Percentiles rank a stretch among this genome's conserved stretches.
phyloP scores from a whole-genome alignment of 1,140 invertebrate genomes.

The Brachystomella parvula region DNA sequence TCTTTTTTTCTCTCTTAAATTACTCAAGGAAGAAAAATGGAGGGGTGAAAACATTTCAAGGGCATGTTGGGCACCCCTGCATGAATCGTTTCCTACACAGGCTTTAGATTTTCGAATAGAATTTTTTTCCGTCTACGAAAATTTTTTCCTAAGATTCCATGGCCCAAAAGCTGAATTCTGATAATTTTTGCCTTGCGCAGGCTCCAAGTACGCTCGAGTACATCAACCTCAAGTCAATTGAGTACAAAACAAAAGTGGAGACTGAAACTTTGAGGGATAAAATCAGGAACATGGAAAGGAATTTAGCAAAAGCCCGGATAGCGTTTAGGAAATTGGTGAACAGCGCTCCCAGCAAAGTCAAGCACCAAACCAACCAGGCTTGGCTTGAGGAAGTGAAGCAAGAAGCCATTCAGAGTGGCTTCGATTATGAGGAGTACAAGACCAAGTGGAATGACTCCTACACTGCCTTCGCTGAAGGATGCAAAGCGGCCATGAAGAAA shows the following conservation, averaged over 20 bases:
- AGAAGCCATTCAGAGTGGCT: background rate
- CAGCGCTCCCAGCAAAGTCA: background rate
- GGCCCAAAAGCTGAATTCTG: too few species aligned
- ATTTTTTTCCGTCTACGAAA: too few species aligned
- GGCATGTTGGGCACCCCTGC: too few species aligned
- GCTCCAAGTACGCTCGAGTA: conserved; percentile 2
- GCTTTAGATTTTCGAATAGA: too few species aligned
- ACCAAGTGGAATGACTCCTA: background rate
- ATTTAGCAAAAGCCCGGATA: background rate
- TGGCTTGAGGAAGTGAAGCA: background rate
- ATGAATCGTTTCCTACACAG: too few species aligned
- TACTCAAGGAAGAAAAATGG: too few species aligned
- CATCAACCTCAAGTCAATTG: conserved; percentile 1
- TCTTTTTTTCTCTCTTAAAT: too few species aligned
- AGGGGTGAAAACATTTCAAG: too few species aligned
- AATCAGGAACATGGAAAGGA: background rate
- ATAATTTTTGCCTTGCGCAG: background rate
- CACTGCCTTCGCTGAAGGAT: background rate
- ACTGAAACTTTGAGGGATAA: background rate
- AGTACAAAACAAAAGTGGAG: background rate
- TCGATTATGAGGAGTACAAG: background rate
- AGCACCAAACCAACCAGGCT: background rate
- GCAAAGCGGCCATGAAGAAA: background rate
- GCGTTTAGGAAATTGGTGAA: background rate
- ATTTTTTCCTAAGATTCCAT: conserved; percentile 6